Evolutionary conservation across 1,140 invertebrate species (phyloP).

Genomic region (Achatina immaculata): DNA sequence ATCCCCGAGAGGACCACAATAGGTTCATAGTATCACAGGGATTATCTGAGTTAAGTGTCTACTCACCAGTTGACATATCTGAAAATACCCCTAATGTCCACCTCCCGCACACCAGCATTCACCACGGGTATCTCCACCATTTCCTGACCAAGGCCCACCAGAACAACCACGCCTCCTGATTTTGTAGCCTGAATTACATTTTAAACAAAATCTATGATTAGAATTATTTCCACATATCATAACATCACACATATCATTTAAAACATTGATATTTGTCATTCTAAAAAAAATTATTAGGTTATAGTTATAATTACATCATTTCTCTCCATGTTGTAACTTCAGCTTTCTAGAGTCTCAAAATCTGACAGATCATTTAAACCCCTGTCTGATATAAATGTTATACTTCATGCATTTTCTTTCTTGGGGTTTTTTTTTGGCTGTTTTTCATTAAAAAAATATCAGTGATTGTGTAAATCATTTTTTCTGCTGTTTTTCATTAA

Average conservation of each 20-base stretch:
- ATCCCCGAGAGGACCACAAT: no score
- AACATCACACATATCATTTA: background rate
- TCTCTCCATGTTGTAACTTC: background rate
- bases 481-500: no score
- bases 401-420: background rate
- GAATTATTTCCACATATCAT: background rate
- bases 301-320: background rate
- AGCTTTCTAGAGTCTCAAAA: background rate
- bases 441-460: background rate
- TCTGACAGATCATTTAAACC: background rate
- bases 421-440: background rate
- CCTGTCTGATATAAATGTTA: background rate
- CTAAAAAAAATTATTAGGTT: background rate
- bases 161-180: constrained; percentile 84
- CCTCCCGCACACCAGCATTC: constrained; percentile 84
- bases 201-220: background rate
- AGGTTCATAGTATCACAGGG: no score
- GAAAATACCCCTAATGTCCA: constrained; percentile 92
- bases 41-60: no score
- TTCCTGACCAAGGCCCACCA: constrained; percentile 87
- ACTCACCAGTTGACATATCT: constrained; percentile 88
- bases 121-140: constrained; percentile 86
- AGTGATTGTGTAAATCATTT: no score
- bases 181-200: constrained; percentile 79
- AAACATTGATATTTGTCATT: background rate